phyloP scores from a whole-genome alignment of 2,888 invertebrate genomes.

The Palloptera scutellata region DNA sequence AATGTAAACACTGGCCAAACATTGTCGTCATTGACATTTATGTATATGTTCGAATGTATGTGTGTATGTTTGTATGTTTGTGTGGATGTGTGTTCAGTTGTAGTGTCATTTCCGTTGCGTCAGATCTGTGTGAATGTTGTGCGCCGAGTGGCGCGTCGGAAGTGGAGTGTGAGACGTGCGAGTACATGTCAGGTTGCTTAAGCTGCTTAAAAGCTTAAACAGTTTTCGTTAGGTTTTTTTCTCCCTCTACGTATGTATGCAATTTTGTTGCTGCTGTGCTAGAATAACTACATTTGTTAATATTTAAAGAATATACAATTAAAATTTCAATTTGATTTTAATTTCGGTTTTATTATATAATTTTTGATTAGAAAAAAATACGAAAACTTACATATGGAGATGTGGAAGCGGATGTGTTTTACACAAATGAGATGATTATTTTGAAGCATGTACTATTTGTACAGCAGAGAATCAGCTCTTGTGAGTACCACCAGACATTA shows the following conservation, averaged over 20 bases:
- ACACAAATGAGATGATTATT: too few relatives aligned
- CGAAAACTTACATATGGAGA: too few relatives aligned
- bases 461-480: too few relatives aligned
- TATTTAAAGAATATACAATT: conserved; percentile 25
- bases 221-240: background rate
- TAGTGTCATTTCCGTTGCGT: too few relatives aligned
- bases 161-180: background rate
- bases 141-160: too few relatives aligned
- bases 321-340: conserved; percentile 19
- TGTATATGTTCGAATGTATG: background rate
- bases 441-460: too few relatives aligned
- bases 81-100: background rate
- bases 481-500: too few relatives aligned
- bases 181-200: conserved; percentile 16
- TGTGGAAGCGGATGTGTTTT: too few relatives aligned
- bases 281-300: background rate
- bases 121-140: too few relatives aligned
- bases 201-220: conserved; percentile 31
- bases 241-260: background rate
- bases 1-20: conserved; percentile 8
- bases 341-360: background rate
- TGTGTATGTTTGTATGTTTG: background rate
- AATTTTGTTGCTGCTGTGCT: background rate
- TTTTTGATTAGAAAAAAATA: background rate
- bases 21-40: background rate